Conservation (phyloP, 2,113 vertebrate species). For the Entomyzon cyanotis region DNA sequence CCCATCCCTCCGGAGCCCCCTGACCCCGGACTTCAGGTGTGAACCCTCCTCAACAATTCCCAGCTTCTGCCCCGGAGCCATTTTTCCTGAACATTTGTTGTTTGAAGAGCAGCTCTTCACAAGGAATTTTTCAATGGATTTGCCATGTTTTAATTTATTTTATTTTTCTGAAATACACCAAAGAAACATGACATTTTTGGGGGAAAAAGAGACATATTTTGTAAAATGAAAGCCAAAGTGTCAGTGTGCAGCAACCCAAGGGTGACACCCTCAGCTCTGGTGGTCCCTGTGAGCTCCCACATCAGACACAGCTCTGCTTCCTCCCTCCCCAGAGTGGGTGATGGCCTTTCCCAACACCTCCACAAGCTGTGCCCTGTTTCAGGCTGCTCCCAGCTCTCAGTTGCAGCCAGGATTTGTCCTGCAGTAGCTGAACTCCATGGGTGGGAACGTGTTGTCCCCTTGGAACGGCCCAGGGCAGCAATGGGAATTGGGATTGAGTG, state of each 20-base stretch:
- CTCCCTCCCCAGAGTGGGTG: neutral
- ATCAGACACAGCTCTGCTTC: neutral
- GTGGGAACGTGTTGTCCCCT: neutral
- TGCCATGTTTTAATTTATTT: neutral
- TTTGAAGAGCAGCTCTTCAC: neutral
- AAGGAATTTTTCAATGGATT: neutral
- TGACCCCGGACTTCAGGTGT: neutral
- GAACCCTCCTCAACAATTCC: neutral
- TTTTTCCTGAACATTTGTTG: neutral
- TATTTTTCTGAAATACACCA: neutral
- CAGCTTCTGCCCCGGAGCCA: neutral
- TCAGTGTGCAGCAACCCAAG: neutral
- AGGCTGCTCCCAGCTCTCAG: neutral
- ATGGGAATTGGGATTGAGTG: neutral
- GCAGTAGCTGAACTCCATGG: neutral
- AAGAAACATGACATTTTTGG: neutral
- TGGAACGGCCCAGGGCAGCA: neutral
- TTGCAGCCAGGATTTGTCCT: neutral
- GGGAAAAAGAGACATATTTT: rapidly evolving
- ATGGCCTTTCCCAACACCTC: neutral
- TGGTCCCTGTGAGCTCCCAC: neutral
- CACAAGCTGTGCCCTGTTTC: neutral
- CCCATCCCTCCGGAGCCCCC: neutral
- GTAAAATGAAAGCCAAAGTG: neutral
- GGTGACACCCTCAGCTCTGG: neutral